These are phyloP conservation scores for Athalia rosae DNA, from an alignment of 2,888 invertebrate species.

Conservation along the genomic window DNA sequence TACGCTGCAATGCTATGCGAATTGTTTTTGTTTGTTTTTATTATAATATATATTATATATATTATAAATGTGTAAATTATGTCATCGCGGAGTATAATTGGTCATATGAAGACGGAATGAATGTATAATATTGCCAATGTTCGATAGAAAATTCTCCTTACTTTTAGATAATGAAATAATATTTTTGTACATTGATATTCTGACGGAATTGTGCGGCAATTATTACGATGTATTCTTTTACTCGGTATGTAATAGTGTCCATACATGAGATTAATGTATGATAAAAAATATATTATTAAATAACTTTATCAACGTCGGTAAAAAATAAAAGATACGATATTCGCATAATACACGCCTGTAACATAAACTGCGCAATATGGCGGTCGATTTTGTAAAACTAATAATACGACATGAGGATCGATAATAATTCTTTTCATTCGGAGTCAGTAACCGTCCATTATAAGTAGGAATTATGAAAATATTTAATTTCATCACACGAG, in stretches of 20 bases:
- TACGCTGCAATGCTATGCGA: not conserved
- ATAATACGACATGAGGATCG: not conserved
- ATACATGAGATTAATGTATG: no score
- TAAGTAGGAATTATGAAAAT: slow-evolving; percentile 8
- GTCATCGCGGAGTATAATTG: not conserved
- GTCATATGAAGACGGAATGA: not conserved
- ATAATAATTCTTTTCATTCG: slow-evolving; percentile 2
- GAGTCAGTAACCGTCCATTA: slow-evolving; percentile 34
- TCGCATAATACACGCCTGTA: no score
- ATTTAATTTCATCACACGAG: not conserved
- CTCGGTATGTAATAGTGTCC: no score
- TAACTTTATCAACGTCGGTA: no score
- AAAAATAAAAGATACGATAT: no score
- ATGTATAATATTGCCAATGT: slow-evolving; percentile 3
- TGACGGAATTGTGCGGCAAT: not conserved
- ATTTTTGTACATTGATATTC: slow-evolving; percentile 27
- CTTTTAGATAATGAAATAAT: slow-evolving; percentile 6
- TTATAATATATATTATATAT: not conserved
- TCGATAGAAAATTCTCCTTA: not conserved
- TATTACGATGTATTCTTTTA: not conserved
- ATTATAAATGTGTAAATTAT: not conserved
- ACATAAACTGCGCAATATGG: no score
- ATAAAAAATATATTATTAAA: no score
- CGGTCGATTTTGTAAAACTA: not conserved
- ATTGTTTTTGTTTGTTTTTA: slow-evolving; percentile 27